Percentiles rank a stretch among this genome's conserved stretches.
Conservation (phyloP, 2,113 vertebrate species). For the Oncorhynchus masou region DNA sequence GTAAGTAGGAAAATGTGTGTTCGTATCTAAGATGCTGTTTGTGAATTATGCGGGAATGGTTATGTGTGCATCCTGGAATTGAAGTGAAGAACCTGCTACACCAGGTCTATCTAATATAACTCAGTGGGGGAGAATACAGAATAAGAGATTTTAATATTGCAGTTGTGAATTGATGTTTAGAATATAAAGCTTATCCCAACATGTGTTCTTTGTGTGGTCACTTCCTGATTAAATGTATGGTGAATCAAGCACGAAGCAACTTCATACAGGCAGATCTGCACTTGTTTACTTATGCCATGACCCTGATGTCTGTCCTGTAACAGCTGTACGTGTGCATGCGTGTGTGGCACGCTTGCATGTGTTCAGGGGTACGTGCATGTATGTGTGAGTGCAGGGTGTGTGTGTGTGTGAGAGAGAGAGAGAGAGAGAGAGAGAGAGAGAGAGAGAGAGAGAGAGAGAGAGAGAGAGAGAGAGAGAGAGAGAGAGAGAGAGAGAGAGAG, state of each 20-base stretch:
- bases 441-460: too few relatives aligned
- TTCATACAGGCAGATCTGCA: not conserved
- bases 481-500: too few relatives aligned
- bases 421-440: too few relatives aligned
- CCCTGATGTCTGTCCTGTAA: not conserved
- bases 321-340: not conserved
- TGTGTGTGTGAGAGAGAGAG: not conserved
- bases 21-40: too few relatives aligned
- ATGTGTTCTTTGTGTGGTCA: not conserved
- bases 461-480: too few relatives aligned
- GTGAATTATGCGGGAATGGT: too few relatives aligned
- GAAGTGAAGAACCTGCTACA: not conserved
- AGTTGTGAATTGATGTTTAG: not conserved
- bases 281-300: not conserved
- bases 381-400: not conserved
- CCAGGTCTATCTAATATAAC: not conserved
- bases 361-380: not conserved
- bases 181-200: constrained; percentile 1
- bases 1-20: not conserved
- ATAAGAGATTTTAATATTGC: not conserved
- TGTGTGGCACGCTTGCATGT: not conserved
- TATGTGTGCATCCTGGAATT: not conserved
- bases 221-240: not conserved
- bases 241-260: not conserved
- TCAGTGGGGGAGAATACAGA: not conserved